Base-by-base conservation (phyloP, 1,140 invertebrate species). In the Bombus polaris region DNA sequence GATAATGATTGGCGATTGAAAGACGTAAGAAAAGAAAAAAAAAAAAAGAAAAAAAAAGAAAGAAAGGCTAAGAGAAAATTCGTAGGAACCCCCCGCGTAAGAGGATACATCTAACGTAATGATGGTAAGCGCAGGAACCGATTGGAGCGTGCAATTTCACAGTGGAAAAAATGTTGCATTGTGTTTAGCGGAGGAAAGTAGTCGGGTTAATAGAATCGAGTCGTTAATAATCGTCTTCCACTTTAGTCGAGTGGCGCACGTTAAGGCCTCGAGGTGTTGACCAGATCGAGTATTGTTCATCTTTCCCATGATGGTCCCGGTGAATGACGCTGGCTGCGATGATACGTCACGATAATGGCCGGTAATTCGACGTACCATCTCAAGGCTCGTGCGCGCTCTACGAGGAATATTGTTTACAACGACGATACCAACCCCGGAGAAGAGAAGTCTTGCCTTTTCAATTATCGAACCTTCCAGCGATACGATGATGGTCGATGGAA, bases 341-440 rank as follows among this genome's bases (percentile, higher is more conserved):
- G 91, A 94, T 93, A 90, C 92, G 88, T 92, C 92, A 91, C 89
- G 93, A 93, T 94, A 94, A 94, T 94, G 92, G 89, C 88, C 88
- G 88, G 91, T 93, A 94, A 94, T 94, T 94, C 91, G 89, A 89
- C 89, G 86, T 90, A 90, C 79, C 83, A 83, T 88, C 88, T 88
- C 88, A 15, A 25, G 89, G 88, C 89, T 89, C 80, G 90, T 90
- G 87, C 92, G 89, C 87, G 83, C 81, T 66, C 88, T 82, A 81
- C 73, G 82, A 59, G 81, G 90, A 90, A 93, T 88, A 91, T 94
- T 93, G 92, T 93, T 92, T 92, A 83, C 83, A 84, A 78, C 87
- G 84, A 74, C 80, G 72, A 53, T 53, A 18, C 47, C 79, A 78
- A 32, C 82, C n/a, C 42, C 57, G 66, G 65, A 25, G n/a, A 66